Conservation (phyloP, 2,888 invertebrate genomes). For the Sussaba pulchella region DNA sequence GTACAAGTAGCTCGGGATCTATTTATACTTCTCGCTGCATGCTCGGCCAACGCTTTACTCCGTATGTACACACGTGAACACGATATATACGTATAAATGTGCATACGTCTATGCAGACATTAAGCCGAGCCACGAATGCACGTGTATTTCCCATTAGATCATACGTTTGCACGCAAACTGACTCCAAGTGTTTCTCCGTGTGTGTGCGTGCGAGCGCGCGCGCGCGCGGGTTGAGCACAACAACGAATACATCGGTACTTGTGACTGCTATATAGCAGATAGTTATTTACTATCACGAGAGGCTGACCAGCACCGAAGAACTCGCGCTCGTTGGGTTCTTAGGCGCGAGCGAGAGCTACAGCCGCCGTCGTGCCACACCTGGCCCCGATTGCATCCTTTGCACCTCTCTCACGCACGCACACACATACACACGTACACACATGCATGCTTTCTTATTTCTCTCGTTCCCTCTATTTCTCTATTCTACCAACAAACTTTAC, state of each 20-base stretch:
- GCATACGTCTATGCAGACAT: constrained; percentile 14
- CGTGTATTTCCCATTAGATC: constrained; percentile 27
- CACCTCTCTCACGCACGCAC: constrained; percentile 70
- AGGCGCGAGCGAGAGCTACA: constrained; percentile 33
- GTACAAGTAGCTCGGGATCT: constrained; percentile 81
- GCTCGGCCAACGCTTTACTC: constrained; percentile 46
- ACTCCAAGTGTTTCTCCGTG: too few relatives aligned
- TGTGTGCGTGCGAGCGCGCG: too few relatives aligned
- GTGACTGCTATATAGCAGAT: constrained; percentile 20
- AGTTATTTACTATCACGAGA: constrained; percentile 53
- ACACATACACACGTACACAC: too few relatives aligned
- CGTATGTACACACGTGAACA: constrained; percentile 56
- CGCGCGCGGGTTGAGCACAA: not conserved
- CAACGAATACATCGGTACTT: constrained; percentile 22
- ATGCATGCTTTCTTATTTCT: not conserved
- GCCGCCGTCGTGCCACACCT: constrained; percentile 79
- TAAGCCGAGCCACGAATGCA: constrained; percentile 10
- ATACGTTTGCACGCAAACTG: constrained; percentile 11
- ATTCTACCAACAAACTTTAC: constrained; percentile 22
- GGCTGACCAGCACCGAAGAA: constrained; percentile 35
- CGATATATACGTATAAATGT: not conserved
- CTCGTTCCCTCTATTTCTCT: constrained; percentile 10
- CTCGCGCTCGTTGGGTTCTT: constrained; percentile 36
- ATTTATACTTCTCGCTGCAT: constrained; percentile 77
- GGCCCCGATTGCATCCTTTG: constrained; percentile 79